These are phyloP conservation scores for Cheilosia variabilis DNA, from an alignment of 2,888 invertebrate genomes.

Conservation along the genomic window DNA sequence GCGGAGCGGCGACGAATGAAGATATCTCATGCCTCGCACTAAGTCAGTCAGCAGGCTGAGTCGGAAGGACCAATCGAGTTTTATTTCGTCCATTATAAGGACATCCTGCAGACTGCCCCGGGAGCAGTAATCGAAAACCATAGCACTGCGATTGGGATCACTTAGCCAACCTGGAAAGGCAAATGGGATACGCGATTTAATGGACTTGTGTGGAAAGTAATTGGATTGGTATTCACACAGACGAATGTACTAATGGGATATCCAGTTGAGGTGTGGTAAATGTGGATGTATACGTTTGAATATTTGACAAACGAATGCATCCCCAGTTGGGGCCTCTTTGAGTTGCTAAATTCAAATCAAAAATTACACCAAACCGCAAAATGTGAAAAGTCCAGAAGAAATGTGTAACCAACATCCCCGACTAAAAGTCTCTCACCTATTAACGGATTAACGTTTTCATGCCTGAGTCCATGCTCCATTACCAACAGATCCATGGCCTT, in stretches of 20 bases:
- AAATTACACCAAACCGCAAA: not conserved
- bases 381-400: not conserved
- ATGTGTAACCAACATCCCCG: not conserved
- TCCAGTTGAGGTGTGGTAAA: too few relatives aligned
- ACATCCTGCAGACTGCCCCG: constrained; percentile 95
- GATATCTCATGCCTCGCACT: constrained; percentile 95
- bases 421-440: constrained; percentile 85
- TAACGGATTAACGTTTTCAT: constrained; percentile 95
- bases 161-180: constrained; percentile 87
- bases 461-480: constrained; percentile 92
- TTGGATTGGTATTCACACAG: not conserved
- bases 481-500: constrained; percentile 92
- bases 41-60: constrained; percentile 96
- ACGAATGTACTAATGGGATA: too few relatives aligned
- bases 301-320: too few relatives aligned
- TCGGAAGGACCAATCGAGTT: constrained; percentile 97
- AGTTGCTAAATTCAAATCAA: too few relatives aligned
- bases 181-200: not conserved
- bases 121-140: constrained; percentile 94
- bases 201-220: too few relatives aligned
- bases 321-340: too few relatives aligned
- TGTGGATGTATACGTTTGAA: too few relatives aligned
- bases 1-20: constrained; percentile 92
- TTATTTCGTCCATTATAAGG: constrained; percentile 94
- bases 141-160: constrained; percentile 90